These are phyloP conservation scores for Gymnopithys bicolor DNA, from an alignment of 2,797 vertebrate genomes.

Conservation along the genomic window DNA sequence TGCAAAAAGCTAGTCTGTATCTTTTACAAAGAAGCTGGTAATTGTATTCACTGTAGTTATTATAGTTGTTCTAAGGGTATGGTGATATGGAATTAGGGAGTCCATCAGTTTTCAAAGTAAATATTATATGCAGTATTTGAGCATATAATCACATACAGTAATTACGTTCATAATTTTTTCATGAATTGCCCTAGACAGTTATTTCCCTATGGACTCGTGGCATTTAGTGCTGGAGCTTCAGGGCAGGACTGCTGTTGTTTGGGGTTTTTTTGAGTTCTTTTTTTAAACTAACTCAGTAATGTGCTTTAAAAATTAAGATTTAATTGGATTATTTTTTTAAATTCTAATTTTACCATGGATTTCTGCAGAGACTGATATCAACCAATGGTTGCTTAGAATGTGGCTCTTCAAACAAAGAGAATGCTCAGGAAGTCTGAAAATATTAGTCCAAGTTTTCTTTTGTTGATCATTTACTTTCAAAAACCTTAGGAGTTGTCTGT, in stretches of 20 bases:
- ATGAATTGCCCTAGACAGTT: neutral
- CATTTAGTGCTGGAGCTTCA: neutral
- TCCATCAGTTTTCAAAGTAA: neutral
- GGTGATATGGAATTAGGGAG: neutral
- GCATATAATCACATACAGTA: neutral
- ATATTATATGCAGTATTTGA: neutral
- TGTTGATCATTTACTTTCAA: neutral
- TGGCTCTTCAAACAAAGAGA: neutral
- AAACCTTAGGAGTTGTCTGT: neutral
- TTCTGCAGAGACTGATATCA: neutral
- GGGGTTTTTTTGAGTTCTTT: neutral
- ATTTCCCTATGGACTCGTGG: neutral
- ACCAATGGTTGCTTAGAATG: neutral
- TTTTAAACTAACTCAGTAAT: neutral
- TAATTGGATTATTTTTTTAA: neutral
- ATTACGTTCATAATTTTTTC: constrained; percentile 4
- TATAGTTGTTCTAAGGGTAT: neutral
- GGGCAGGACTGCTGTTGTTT: neutral
- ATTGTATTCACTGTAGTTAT: neutral
- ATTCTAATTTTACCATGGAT: neutral
- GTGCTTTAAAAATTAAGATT: neutral
- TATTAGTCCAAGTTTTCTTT: neutral
- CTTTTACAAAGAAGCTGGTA: neutral
- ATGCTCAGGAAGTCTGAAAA: neutral
- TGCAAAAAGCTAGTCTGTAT: neutral